Percentiles rank a stretch among this genome's conserved stretches.
phyloP scores from a whole-genome alignment of 2,113 vertebrate species.

The Platysteira castanea region DNA sequence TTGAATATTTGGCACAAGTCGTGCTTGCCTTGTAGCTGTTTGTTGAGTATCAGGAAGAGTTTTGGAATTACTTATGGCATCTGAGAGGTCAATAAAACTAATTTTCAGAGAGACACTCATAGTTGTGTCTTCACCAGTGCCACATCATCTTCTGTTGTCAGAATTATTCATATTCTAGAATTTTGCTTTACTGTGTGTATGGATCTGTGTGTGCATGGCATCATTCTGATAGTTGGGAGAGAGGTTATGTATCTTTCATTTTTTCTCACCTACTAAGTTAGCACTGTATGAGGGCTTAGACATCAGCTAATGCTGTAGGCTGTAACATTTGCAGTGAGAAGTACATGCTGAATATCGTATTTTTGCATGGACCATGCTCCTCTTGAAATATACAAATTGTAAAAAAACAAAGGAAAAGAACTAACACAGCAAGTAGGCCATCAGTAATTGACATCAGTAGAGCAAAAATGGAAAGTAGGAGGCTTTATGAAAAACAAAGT shows the following conservation, averaged over 20 bases:
- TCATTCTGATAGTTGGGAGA: background rate
- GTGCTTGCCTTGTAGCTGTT: background rate
- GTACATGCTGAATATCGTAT: background rate
- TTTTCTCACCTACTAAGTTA: background rate
- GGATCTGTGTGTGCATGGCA: background rate
- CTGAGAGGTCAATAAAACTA: background rate
- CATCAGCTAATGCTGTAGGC: background rate
- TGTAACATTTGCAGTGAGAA: background rate
- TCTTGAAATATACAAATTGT: background rate
- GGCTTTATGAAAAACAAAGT: background rate
- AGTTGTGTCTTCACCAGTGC: background rate
- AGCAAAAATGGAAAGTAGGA: background rate
- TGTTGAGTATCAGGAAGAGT: background rate
- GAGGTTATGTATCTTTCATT: background rate
- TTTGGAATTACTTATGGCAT: background rate
- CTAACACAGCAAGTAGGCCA: background rate
- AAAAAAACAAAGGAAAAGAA: background rate
- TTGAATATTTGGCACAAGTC: background rate
- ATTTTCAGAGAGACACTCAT: background rate
- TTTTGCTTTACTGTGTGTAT: background rate
- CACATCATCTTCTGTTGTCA: accelerated
- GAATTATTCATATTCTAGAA: background rate
- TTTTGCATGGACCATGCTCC: background rate
- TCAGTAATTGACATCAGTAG: background rate
- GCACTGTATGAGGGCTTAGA: background rate